Evolutionary conservation across 2,113 vertebrate genomes (phyloP).

Genomic region (Ictidomys tridecemlineatus): DNA sequence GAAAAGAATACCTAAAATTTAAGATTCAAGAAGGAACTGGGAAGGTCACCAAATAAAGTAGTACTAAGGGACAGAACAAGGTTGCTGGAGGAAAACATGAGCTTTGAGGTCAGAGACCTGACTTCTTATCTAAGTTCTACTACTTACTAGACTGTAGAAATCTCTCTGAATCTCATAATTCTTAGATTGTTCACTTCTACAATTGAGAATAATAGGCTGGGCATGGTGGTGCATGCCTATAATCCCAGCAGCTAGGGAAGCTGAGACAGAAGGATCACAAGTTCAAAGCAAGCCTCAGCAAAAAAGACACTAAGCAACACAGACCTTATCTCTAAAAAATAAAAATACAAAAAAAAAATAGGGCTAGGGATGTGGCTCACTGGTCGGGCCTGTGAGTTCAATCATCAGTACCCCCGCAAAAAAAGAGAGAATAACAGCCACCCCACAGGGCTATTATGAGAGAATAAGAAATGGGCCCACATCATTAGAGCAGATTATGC

Average conservation of each 20-base stretch:
- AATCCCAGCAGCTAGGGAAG: no score
- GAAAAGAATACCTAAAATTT: neutral
- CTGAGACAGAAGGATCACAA: no score
- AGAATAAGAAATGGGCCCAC: neutral
- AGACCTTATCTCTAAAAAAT: no score
- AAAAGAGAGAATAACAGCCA: neutral
- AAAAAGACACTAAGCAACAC: no score
- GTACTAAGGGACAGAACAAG: neutral
- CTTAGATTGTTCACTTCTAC: neutral
- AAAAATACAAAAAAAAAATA: no score
- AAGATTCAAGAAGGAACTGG: neutral
- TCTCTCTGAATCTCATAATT: neutral
- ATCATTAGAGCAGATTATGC: no score
- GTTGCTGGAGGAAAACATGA: neutral
- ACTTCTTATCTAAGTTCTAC: neutral
- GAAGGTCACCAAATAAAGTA: slow-evolving; percentile 20
- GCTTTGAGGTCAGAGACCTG: neutral
- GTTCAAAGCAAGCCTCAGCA: no score
- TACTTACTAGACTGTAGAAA: neutral
- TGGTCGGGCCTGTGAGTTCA: no score
- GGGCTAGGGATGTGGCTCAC: no score
- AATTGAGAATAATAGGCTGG: neutral
- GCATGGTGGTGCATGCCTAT: no score
- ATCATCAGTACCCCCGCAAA: no score
- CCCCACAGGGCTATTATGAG: neutral